Evolutionary conservation across 2,113 vertebrate genomes (phyloP), one percentile per base, ranked within the genome.

Genomic region (Atractosteus spatula): DNA sequence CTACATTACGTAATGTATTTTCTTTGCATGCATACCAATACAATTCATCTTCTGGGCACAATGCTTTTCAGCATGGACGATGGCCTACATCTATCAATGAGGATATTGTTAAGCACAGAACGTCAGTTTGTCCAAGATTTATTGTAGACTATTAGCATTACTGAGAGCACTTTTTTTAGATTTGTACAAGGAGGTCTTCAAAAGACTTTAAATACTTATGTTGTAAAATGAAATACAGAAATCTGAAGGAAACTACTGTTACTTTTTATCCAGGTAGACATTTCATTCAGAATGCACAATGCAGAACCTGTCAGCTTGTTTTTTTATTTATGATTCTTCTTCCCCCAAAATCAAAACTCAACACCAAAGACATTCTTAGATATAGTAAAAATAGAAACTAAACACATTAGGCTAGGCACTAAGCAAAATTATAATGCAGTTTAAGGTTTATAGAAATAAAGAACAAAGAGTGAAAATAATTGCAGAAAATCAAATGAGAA

Each of bases 71-170:
- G 71, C 79, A 77, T 63, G 68, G 80, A 85, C 77, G 81, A 80
- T 83, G 77, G 79, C 74, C 78, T 44, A 56, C 85, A 88, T 89
- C 78, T 74, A 85, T 89, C 89, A 89, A 73, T 61, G 42, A 59
- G 73, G 78, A 74, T 78, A 69, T 78, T 63, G 76, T 83, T 81
- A 84, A 80, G 84, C 77, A 83, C 85, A 84, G 79, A 83, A 82
- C 75, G 82, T 62, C 64, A 75, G 70, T 75, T 74, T 72, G 70
- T 69, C 56, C 55, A 75, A 84, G 78, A 89, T 88, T 81, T 78
- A 87, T 87, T 77, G 75, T 79, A 66, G 67, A 67, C 74, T 74
- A 76, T 83, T 84, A 81, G 77, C 79, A 75, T 62, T 65, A 77
- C 80, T 73, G 2, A 71, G 68, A 77, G 73, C 44, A 78, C 62